Evolutionary conservation across 2,113 vertebrate species (phyloP).

Genomic region (Chaetodon auriga): DNA sequence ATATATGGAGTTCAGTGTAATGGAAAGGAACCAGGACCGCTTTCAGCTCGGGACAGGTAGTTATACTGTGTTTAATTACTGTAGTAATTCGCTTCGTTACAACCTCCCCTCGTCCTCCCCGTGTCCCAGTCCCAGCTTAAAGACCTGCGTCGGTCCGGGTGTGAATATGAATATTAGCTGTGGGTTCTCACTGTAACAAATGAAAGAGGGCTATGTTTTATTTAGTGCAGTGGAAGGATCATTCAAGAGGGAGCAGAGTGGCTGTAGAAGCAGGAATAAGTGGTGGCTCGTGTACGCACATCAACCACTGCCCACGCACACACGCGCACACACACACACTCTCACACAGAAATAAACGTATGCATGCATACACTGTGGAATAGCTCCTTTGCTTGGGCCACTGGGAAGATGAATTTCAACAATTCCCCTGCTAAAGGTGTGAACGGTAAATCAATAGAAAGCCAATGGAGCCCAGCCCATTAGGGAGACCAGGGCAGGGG

Average conservation of each 20-base stretch:
- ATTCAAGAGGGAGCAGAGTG: constrained; percentile 65
- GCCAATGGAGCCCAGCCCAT: constrained; percentile 28
- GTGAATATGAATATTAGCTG: constrained; percentile 69
- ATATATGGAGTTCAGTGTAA: constrained; percentile 74
- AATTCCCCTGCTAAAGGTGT: constrained; percentile 46
- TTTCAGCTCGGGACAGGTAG: constrained; percentile 68
- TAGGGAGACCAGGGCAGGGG: not conserved
- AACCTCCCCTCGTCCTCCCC: constrained; percentile 40
- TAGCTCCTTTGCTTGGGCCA: constrained; percentile 37
- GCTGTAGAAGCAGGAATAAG: constrained; percentile 62
- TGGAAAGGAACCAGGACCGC: constrained; percentile 69
- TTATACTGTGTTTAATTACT: constrained; percentile 80
- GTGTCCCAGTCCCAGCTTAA: constrained; percentile 45
- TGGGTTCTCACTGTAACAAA: constrained; percentile 56
- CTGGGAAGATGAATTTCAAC: constrained; percentile 70
- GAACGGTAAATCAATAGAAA: constrained; percentile 72
- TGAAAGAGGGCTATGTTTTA: constrained; percentile 77
- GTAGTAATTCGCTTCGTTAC: constrained; percentile 65
- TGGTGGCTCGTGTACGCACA: constrained; percentile 26
- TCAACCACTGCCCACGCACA: constrained; percentile 26
- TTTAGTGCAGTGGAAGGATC: constrained; percentile 71
- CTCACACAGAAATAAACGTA: constrained; percentile 13
- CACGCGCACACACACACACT: constrained; percentile 28
- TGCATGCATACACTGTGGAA: constrained; percentile 43
- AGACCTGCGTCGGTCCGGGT: constrained; percentile 37